Evolutionary conservation across 2,113 vertebrate species (phyloP), one percentile per base, ranked within the genome.

Genomic region (Tenebrosternarchus preto): DNA sequence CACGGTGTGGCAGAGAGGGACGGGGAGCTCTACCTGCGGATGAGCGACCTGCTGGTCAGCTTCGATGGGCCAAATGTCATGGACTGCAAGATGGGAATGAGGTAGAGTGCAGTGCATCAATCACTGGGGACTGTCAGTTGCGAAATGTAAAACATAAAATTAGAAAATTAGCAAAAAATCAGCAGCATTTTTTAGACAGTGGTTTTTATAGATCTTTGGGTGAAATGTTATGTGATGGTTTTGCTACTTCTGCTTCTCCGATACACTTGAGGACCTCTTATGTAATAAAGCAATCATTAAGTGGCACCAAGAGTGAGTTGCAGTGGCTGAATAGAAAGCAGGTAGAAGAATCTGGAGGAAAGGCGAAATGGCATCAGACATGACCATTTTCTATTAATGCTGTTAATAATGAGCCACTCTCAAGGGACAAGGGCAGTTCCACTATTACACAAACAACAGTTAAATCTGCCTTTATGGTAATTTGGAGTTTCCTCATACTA

Each of bases 11-110:
- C 97, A 83, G 93, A 98, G 80, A 95, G 92, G 77, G 98, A 98
- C 0, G 97, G 95, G 9, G 97, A 99, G 87, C 92, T 89, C 85
- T 99, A 96, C 88, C 91, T 99, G 76, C 96, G 95, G 80, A 89
- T 99, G 90, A 95, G 94, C 69, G 98, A 99, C 91, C 91, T 99
- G 86, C 93, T 99, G 17, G 91, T 90, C 17, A 92, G 90, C 85
- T 99, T 98, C 85, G 94, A 97, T 43, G 95, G 92, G 19, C 97
- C 98, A 19, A 97, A 94, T 46, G 97, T 99, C 78, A 98, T 99
- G 89, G 98, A 99, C 92, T 99, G 97, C 92, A 99, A 99, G 88
- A 99, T 99, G 95, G 98, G 98, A 74, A 53, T 83, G 69, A 85
- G 84, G 85, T 83, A 78, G 11, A 76, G 39, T 71, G 43, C 27